Base-by-base conservation (phyloP, 2,888 invertebrate genomes). In the Melipona bicolor region DNA sequence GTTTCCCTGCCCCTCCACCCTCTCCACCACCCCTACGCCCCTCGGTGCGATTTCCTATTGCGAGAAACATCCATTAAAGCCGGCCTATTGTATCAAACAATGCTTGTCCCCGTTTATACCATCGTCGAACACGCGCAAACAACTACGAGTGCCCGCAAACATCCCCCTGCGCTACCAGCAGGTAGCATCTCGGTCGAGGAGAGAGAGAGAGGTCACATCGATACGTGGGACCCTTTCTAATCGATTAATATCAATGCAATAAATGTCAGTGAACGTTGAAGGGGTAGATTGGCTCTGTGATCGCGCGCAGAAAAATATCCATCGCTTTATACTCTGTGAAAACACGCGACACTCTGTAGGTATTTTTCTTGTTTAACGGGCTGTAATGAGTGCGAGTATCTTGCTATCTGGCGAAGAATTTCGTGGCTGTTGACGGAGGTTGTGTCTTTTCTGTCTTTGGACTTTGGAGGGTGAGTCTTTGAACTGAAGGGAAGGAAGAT, bases 231-330 rank as follows among this genome's bases (percentile, higher is more conserved):
- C 87, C 89, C 90, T 89, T 85, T 81, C 90, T 71, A 88, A 93
- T 93, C 94, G 94, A 94, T 94, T 93, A 93, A 94, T 94, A 94
- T 94, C 93, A 92, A 94, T 93, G 92, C 91, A 94, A 92, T 93
- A 92, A 93, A 92, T 89, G 92, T 91, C 91, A 90, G 88, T 92
- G 89, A 83, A 62, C 71, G 83, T 84, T 82, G 81, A 84, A 82
- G 84, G 88, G 87, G 82, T 77, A 83, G 74, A 73, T 86, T 72
- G 71, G 73, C 82, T 74, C 82, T 86, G 80, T 87, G 76, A 85
- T 82, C 59, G 56, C 36, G 82, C 71, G 69, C 84, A 79, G 79
- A 91, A 91, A 92, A 91, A 90, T 89, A 90, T 69, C 81, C 87
- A 71, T 87, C 91, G 88, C 91, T 90, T 90, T 84, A 90, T 83